These are phyloP conservation scores for Drosophila percnosoma DNA, from an alignment of 2,888 invertebrate genomes.

Conservation along the genomic window DNA sequence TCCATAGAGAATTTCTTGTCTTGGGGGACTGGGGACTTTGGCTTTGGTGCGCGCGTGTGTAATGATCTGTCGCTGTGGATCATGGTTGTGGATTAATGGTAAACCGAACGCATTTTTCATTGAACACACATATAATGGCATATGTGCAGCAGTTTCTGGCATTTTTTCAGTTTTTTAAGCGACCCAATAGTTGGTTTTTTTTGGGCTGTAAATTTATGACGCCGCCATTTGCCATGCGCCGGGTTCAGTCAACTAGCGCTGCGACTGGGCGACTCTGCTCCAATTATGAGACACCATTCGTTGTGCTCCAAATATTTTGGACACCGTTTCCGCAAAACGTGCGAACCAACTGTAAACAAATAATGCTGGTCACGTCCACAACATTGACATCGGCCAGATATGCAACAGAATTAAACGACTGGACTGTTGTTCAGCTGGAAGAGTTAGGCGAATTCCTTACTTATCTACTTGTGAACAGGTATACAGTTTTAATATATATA, in stretches of 20 bases:
- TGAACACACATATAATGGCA: constrained; percentile 63
- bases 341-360: constrained; percentile 20
- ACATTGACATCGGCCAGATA: constrained; percentile 51
- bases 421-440: neutral
- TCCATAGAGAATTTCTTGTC: constrained; percentile 38
- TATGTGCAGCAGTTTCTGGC: constrained; percentile 53
- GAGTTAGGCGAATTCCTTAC: neutral
- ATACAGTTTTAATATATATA: neutral
- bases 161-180: constrained; percentile 23
- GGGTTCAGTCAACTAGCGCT: constrained; percentile 71
- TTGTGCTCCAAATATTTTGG: constrained; percentile 66
- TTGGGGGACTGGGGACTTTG: neutral
- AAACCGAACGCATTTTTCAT: constrained; percentile 80
- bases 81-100: constrained; percentile 82
- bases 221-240: constrained; percentile 51
- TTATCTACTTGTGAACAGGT: neutral
- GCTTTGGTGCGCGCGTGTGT: constrained; percentile 74
- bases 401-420: constrained; percentile 46
- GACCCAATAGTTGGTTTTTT: neutral
- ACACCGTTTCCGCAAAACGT: constrained; percentile 61
- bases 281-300: constrained; percentile 70
- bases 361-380: constrained; percentile 67
- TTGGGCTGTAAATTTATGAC: constrained; percentile 46
- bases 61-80: constrained; percentile 82
- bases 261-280: constrained; percentile 34